Evolutionary conservation across 2,113 vertebrate genomes (phyloP).

Genomic region (Micromys minutus): DNA sequence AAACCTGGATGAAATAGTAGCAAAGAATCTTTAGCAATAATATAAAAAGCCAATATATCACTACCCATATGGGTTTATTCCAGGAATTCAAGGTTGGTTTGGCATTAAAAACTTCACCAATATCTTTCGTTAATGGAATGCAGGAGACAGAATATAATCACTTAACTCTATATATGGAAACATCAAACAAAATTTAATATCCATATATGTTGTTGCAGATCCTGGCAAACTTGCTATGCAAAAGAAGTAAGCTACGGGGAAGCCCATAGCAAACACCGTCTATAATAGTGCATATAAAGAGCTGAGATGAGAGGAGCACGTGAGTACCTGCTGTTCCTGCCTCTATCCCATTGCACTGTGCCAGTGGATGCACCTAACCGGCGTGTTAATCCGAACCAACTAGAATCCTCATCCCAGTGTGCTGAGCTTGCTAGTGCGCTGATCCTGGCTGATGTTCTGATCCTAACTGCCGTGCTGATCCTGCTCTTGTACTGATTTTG

Average conservation of each 20-base stretch:
- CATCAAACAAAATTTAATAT: conserved; percentile 16
- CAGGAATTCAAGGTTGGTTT: conserved; percentile 57
- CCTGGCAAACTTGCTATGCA: background rate
- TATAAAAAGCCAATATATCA: conserved; percentile 27
- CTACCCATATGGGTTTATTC: conserved; percentile 25
- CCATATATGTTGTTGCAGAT: background rate
- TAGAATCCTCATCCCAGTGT: background rate
- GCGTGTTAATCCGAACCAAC: background rate
- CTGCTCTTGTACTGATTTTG: background rate
- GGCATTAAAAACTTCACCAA: conserved; percentile 1
- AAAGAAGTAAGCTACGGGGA: background rate
- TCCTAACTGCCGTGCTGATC: background rate
- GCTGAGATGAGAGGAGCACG: background rate
- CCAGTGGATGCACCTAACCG: no score
- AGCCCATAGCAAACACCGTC: background rate
- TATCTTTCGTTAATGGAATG: background rate
- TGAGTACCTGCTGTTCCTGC: background rate
- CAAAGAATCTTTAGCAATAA: conserved; percentile 8
- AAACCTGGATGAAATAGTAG: background rate
- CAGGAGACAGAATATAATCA: background rate
- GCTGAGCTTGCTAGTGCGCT: background rate
- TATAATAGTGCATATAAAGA: background rate
- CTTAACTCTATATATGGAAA: background rate
- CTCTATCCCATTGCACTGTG: background rate
- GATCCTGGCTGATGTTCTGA: background rate